Evolutionary conservation across 2,797 vertebrate genomes (phyloP).

Genomic region (Danio choprae): DNA sequence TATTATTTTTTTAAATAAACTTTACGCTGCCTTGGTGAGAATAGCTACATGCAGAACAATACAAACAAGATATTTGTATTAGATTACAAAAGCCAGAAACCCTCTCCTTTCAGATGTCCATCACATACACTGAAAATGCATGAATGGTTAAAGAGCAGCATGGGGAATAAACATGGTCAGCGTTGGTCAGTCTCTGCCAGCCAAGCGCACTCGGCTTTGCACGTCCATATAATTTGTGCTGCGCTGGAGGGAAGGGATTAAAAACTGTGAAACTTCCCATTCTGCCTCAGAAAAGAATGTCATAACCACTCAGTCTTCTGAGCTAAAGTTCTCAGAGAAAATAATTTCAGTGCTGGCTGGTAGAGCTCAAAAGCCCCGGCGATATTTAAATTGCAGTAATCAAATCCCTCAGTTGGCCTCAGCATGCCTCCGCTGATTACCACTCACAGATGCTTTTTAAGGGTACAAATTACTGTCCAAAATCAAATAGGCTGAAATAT

Average conservation of each 20-base stretch:
- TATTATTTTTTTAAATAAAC: background rate
- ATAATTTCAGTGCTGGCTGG: slow-evolving; percentile 45
- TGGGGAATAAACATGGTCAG: slow-evolving; percentile 35
- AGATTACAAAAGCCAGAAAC: background rate
- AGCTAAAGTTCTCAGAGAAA: slow-evolving; percentile 34
- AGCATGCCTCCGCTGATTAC: slow-evolving; percentile 46
- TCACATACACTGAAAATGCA: background rate
- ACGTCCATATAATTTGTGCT: slow-evolving; percentile 7
- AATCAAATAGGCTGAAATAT: slow-evolving; percentile 41
- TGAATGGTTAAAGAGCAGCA: slow-evolving; percentile 21
- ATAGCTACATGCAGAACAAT: background rate
- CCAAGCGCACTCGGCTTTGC: slow-evolving; percentile 5
- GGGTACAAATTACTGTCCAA: slow-evolving; percentile 49
- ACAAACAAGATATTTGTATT: background rate
- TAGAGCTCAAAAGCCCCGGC: slow-evolving; percentile 40
- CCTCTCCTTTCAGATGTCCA: background rate
- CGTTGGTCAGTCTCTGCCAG: slow-evolving; percentile 34
- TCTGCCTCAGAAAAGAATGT: slow-evolving; percentile 28
- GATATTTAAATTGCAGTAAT: slow-evolving; percentile 59
- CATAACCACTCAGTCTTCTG: slow-evolving; percentile 12
- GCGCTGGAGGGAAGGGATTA: slow-evolving; percentile 33
- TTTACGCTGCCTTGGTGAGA: background rate
- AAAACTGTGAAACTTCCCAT: slow-evolving; percentile 20
- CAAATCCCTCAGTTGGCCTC: slow-evolving; percentile 36
- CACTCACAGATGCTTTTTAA: slow-evolving; percentile 41